Conservation (phyloP, 2,888 invertebrate species). For the Dysmachus trigonus region DNA sequence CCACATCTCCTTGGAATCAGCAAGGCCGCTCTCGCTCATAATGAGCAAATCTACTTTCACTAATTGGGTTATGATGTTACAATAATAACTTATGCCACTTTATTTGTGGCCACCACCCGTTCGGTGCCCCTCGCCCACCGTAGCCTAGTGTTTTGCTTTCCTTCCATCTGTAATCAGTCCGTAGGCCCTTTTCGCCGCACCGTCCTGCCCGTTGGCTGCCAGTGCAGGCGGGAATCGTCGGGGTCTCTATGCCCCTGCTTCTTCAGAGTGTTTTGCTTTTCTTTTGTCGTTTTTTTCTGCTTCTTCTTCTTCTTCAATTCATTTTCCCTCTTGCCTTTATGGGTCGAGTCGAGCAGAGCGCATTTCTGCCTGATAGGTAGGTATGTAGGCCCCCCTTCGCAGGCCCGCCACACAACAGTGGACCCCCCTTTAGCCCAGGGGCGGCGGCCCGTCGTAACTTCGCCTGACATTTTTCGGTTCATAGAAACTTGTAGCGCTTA, state of each 20-base stretch:
- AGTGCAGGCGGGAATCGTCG: neutral
- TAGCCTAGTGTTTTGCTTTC: neutral
- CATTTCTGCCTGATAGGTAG: neutral
- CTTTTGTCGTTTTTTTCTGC: neutral
- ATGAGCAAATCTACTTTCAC: conserved; percentile 41
- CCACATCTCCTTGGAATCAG: neutral
- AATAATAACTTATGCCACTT: conserved; percentile 30
- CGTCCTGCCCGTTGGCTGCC: neutral
- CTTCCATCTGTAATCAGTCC: neutral
- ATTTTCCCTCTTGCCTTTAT: conserved; percentile 25
- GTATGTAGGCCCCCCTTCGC: neutral
- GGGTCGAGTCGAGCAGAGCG: conserved; percentile 30
- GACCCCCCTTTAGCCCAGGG: neutral
- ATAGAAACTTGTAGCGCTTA: conserved; percentile 33
- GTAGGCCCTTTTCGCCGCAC: neutral
- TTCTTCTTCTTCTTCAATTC: neutral
- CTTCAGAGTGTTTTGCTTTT: conserved; percentile 11
- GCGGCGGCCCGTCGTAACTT: neutral
- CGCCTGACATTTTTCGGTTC: conserved; percentile 36
- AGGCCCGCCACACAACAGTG: neutral
- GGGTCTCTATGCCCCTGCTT: neutral
- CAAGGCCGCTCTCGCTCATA: conserved; percentile 35
- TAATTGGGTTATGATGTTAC: conserved; percentile 42
- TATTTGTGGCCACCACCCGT: conserved; percentile 13
- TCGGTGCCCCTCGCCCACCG: neutral